Percentiles rank a stretch among this genome's conserved stretches.
Evolutionary conservation across 2,797 vertebrate species (phyloP).

Genomic region (Dendrocincla tyrannina): DNA sequence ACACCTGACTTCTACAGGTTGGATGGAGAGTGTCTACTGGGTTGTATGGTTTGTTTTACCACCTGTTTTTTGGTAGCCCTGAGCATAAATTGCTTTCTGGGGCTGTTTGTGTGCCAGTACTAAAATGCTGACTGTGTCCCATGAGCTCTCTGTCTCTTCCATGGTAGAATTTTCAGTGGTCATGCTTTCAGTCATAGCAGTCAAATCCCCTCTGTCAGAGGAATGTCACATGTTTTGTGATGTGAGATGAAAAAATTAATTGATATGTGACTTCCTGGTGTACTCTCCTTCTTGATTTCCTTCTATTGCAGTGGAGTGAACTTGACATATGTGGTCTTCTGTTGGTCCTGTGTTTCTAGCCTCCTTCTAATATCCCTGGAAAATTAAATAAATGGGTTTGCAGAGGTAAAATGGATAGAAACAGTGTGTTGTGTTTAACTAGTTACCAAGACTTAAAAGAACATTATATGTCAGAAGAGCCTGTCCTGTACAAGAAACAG

Average conservation of each 20-base stretch:
- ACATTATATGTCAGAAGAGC: background rate
- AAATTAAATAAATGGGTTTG: background rate
- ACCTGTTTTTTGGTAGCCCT: background rate
- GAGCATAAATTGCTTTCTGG: background rate
- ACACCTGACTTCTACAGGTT: background rate
- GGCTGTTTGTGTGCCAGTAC: background rate
- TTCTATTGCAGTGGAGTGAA: background rate
- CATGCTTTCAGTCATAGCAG: background rate
- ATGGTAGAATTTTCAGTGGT: background rate
- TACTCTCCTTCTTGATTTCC: background rate
- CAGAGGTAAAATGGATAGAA: background rate
- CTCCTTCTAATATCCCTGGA: background rate
- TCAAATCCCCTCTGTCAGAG: background rate
- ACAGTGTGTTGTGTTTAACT: background rate
- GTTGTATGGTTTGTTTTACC: background rate
- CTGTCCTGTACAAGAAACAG: background rate
- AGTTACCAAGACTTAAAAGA: background rate
- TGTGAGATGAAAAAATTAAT: background rate
- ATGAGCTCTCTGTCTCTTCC: background rate
- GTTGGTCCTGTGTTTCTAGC: background rate
- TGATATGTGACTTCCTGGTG: background rate
- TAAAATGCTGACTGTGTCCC: rapidly evolving
- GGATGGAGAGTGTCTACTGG: background rate
- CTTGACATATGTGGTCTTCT: background rate
- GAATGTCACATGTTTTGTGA: background rate